Base-by-base conservation (phyloP, 2,113 vertebrate genomes). In the Strigops habroptila region DNA sequence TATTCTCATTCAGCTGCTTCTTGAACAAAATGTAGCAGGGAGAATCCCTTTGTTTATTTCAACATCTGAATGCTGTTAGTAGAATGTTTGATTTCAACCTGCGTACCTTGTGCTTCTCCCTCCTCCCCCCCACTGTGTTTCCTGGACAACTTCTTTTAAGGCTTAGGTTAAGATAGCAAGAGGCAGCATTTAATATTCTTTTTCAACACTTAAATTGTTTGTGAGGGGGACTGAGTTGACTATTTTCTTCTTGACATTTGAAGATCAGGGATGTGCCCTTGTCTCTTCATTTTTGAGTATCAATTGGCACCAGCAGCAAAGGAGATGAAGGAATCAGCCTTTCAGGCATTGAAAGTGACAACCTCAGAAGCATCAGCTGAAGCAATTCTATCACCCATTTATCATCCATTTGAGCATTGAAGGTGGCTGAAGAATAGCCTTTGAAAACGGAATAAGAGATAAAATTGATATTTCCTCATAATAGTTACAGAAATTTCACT, bases 301-400 rank as follows among this genome's bases (percentile, higher is more conserved):
- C 49, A 82, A 37, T 96, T 91, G 93, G 57, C 80, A 87, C 74
- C 49, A 82, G 48, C 53, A 91, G 41, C 52, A 84, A 84, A 93
- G 52, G 44, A 93, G 74, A 86, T 95, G 90, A 96, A 96, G 77
- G 90, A 86, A 92, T 73, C 0, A 0, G 88, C 77, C 96, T 96
- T 96, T 96, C 57, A 94, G 96, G 93, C 95, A 95, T 65, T 88
- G 49, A 16, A 96, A 89, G 80, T 91, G 91, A 96, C 95, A 95
- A 88, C 83, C 92, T 88, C 57, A 94, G 82, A 94, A 94, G 74
- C 83, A 84, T 96, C 90, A 82, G 18, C 52, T 73, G 74, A 82
- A 65, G 55, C 92, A 73, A 37, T 92, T 92, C 85, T 82, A 75
- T 90, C 73, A 89, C 57, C 37, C 79, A 37, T 90, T 91, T 94